Percentiles rank a stretch among this genome's conserved stretches.
Conservation (phyloP, 2,113 vertebrate genomes). For the Hymenochirus boettgeri region DNA sequence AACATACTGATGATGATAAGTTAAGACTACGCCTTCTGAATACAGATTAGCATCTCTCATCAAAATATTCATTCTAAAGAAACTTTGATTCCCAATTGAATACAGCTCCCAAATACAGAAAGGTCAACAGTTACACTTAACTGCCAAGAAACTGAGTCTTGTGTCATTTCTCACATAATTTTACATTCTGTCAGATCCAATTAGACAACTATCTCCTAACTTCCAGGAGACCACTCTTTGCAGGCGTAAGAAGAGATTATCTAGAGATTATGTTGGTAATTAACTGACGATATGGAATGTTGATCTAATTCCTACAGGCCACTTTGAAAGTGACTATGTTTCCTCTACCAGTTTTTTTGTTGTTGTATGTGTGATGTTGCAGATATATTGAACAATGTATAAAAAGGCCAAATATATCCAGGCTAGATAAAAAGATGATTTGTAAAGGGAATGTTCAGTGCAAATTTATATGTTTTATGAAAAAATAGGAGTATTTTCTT, state of each 20-base stretch:
- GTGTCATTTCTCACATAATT: slow-evolving; percentile 49
- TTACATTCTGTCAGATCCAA: slow-evolving; percentile 50
- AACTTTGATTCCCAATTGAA: background rate
- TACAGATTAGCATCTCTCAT: background rate
- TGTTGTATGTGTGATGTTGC: slow-evolving; percentile 10
- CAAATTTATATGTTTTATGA: no score
- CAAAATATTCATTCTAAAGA: background rate
- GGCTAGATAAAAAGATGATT: slow-evolving; percentile 25
- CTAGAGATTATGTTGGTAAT: slow-evolving; percentile 55
- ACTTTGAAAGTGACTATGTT: slow-evolving; percentile 52
- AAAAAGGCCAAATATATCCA: background rate
- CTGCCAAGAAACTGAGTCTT: slow-evolving; percentile 43
- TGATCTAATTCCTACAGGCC: slow-evolving; percentile 52
- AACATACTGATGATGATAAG: no score
- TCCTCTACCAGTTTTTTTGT: slow-evolving; percentile 20
- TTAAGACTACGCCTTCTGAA: background rate
- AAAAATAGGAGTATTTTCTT: no score
- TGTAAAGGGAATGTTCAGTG: no score
- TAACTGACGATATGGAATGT: slow-evolving; percentile 57
- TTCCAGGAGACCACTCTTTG: slow-evolving; percentile 52
- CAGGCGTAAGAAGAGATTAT: slow-evolving; percentile 52
- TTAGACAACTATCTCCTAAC: slow-evolving; percentile 54
- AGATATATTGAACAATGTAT: slow-evolving; percentile 2
- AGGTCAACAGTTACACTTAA: slow-evolving; percentile 27
- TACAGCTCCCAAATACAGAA: slow-evolving; percentile 28